Evolutionary conservation across 2,797 vertebrate genomes (phyloP), one percentile per base, ranked within the genome.

Genomic region (Zenarchopterus dispar): DNA sequence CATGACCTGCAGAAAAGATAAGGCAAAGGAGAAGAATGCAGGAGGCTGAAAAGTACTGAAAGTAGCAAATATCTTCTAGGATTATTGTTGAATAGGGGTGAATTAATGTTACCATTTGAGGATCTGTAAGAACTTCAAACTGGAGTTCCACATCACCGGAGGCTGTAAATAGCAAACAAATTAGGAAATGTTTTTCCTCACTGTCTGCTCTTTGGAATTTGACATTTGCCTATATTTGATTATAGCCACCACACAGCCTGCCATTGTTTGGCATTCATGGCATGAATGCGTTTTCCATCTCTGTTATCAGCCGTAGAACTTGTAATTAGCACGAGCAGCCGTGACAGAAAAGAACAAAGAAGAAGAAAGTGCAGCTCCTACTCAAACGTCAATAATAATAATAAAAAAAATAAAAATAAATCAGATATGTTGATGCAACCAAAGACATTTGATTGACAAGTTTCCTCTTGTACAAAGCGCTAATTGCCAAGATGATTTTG

Each of bases 251-350:
- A 46, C 44, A 13, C 48, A 48, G 47, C 7, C 11, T 28, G 3
- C 43, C 62, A 47, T 69, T 63, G 65, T 71, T 74, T 56, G 28
- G 26, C 39, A 11, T 70, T 19, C 11, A 6, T 56, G 28, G 53
- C 63, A 46, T 72, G 46, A 66, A 62, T 62, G 19, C 56, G 36
- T 57, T 67, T 78, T 64, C 19, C n/a, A 43, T 67, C 67, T 41
- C 51, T 55, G 42, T 55, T 75, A 69, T 52, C 49, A 24, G 59
- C 64, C 4, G 48, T 16, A 19, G 56, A 70, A 33, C 19, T 7
- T 60, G 18, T 80, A 79, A 87, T 87, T 82, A 86, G 61, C 73
- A 65, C 39, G 18, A 78, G 22, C 36, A 62, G 63, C 31, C 11
- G 57, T 8, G 17, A 55, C 58, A 63, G 49, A 57, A 48, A 62